These are phyloP conservation scores for Acrobasis repandana DNA, from an alignment of 2,888 invertebrate genomes.

Conservation along the genomic window DNA sequence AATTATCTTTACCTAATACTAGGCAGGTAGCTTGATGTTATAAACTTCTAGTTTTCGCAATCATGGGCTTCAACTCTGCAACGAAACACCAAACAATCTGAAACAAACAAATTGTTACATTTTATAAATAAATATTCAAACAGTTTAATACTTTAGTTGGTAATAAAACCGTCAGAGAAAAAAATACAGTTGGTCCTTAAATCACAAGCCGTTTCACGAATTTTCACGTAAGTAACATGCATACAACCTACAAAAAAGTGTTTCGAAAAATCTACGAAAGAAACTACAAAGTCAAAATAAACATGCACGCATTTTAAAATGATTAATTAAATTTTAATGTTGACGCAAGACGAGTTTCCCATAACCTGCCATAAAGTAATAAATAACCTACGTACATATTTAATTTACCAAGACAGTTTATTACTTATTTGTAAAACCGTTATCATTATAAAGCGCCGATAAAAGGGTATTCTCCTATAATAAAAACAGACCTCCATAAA, in stretches of 20 bases:
- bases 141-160: too few species aligned
- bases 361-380: conserved; percentile 16
- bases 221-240: too few species aligned
- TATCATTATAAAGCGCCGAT: conserved; percentile 63
- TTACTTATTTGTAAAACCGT: conserved; percentile 55
- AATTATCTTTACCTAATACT: conserved; percentile 62
- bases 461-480: conserved; percentile 63
- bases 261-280: conserved; percentile 31
- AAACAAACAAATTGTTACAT: conserved; percentile 48
- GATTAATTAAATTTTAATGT: neutral
- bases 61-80: conserved; percentile 57
- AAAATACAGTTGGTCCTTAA: too few species aligned
- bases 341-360: conserved; percentile 29
- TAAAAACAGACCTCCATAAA: conserved; percentile 75
- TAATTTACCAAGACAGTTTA: conserved; percentile 45
- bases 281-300: neutral
- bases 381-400: conserved; percentile 39
- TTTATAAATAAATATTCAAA: conserved; percentile 7
- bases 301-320: neutral
- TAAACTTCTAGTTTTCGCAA: conserved; percentile 54
- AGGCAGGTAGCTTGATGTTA: conserved; percentile 71
- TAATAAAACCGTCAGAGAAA: too few species aligned
- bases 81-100: conserved; percentile 51
- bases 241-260: conserved; percentile 27
- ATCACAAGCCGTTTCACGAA: too few species aligned